Base-by-base conservation (phyloP, 1,140 invertebrate species). In the Parasteatoda tepidariorum region DNA sequence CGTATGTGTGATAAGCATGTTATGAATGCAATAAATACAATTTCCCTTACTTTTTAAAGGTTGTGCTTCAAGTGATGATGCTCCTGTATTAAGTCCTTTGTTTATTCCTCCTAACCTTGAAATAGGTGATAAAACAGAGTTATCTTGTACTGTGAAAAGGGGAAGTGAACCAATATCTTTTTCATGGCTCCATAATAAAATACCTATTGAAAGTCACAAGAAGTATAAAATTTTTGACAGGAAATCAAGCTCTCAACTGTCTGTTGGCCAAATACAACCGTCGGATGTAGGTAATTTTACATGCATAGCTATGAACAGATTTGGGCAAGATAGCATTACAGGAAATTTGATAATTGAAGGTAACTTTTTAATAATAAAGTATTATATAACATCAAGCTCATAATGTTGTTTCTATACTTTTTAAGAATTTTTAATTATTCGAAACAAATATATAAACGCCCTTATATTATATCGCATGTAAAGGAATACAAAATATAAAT, bases 281-380 rank as follows among this genome's bases (percentile, higher is more conserved):
- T 26, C 38, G 22, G 34, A 78, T 54, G 66, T 78, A 2, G 74
- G 74, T n/a, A 78, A 78, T 59, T 78, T 41, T 24, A 78, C 74
- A 9, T 78, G 74, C 48, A 31, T 66, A 2, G 74, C 33, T n/a
- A 26, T 33, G 48, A 78, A 78, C 66, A 41, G 24, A 9, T 31
- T 11, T 41, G 74, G 74, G 0, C 11, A 31, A 22, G 74, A 78
- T 18, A 62, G 61, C 6, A 48, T 41, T 64, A 62, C 57, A 30
- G 59, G 26, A 31, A 11, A 41, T 4, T 18, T 73, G 3, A n/a
- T 57, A 15, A 59, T 73, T 33, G 70, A 73, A 73, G 70, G 70
- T 75, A 41, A 57, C 15, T n/a, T n/a, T n/a, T n/a, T n/a, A n/a
- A n/a, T n/a, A n/a, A n/a, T n/a, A n/a, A n/a, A n/a, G n/a, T n/a